These are phyloP conservation scores for Drosophila gaucha DNA, from an alignment of 2,888 invertebrate genomes.

Conservation along the genomic window DNA sequence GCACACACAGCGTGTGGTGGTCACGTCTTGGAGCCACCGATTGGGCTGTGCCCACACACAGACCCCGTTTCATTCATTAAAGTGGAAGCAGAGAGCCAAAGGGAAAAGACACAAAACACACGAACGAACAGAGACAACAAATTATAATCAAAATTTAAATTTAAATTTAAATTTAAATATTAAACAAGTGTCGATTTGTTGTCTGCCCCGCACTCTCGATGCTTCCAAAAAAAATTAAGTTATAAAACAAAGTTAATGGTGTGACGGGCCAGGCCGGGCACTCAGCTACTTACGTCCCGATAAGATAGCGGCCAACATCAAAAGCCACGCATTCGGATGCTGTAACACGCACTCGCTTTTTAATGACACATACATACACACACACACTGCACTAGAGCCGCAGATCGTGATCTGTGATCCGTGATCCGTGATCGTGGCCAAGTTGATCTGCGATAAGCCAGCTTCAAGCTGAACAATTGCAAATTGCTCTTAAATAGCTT, in stretches of 20 bases:
- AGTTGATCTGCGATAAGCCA: background rate
- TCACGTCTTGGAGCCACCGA: slow-evolving; percentile 41
- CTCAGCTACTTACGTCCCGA: slow-evolving; percentile 58
- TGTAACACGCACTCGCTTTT: slow-evolving; percentile 51
- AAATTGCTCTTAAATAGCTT: background rate
- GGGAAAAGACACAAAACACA: background rate
- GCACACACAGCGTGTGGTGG: slow-evolving; percentile 60
- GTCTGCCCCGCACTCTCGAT: slow-evolving; percentile 2
- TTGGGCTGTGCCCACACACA: slow-evolving; percentile 58
- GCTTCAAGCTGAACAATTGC: background rate
- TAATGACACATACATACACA: slow-evolving; percentile 22
- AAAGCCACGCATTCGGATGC: slow-evolving; percentile 37
- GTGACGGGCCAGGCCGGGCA: slow-evolving; percentile 35
- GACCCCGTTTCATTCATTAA: slow-evolving; percentile 69
- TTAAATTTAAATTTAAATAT: slow-evolving; percentile 70
- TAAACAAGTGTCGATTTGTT: slow-evolving; percentile 73
- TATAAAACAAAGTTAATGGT: slow-evolving; percentile 75
- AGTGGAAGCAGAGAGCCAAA: slow-evolving; percentile 5
- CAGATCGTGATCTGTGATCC: slow-evolving; percentile 24
- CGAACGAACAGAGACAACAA: slow-evolving; percentile 19
- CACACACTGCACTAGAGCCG: slow-evolving; percentile 3
- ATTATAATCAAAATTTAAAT: slow-evolving; percentile 57
- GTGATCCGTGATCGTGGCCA: background rate
- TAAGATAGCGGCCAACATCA: slow-evolving; percentile 68
- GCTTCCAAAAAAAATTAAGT: slow-evolving; percentile 58